Evolutionary conservation across 1,140 invertebrate genomes (phyloP), one percentile per base, ranked within the genome.

Genomic region (Aphidius gifuensis): DNA sequence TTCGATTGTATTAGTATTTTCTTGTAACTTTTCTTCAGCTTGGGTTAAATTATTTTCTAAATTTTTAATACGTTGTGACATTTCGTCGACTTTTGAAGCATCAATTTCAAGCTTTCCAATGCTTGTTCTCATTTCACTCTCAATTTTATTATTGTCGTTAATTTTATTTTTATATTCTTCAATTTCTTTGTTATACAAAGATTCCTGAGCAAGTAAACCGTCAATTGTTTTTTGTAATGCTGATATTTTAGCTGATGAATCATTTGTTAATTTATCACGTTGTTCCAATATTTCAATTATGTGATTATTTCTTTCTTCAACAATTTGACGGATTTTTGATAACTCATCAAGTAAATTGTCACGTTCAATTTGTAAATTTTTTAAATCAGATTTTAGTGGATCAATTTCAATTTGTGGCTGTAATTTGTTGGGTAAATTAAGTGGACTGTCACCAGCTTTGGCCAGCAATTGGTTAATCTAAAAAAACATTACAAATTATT

Each of bases 251-350:
- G 49, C 53, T 0, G 38, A 43, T 7, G 45, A 62, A 0, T 66
- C 64, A 5, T 56, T 23, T 9, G 55, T 58, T 5, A 38, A 9
- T 50, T 64, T 64, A 9, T 67, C 64, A 44, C 67, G 66, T 23
- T 68, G 51, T 47, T 74, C 66, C 16, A 73, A 48, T 43, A 72
- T 58, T 38, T 70, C 53, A 4, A 66, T 68, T 46, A 75, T 74
- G 50, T 72, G 67, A 49, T 70, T 65, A 47, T 75, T 68, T 32
- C 67, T 67, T 9, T 73, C 68, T 3, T 65, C 69, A 40, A 68
- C 50, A 2, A 67, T 9, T 0, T 40, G 45, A 1, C 64, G 64
- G 3, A 70, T n/a, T 48, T 68, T 57, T 1, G 6, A 44, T 5
- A 73, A 11, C 9, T 75, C 72, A 1, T 70, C 67, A 11, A 72